Conservation (phyloP, 2,113 vertebrate genomes). For the Pseudorhombus dupliciocellatus region DNA sequence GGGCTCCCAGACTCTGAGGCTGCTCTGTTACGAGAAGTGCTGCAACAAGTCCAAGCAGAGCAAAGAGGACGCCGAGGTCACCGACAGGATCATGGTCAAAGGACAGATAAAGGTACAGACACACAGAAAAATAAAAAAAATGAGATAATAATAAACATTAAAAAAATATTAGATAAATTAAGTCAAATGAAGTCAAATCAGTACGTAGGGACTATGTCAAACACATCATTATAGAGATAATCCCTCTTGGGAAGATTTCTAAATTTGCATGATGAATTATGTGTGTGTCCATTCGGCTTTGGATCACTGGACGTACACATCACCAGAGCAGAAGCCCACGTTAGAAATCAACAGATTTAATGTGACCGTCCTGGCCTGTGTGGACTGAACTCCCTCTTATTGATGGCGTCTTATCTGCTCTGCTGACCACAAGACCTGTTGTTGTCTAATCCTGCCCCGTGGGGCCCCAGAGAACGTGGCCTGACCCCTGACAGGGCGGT, state of each 20-base stretch:
- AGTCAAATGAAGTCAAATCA: neutral
- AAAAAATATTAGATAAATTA: neutral
- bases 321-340: neutral
- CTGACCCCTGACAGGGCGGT: slow-evolving; percentile 51
- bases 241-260: too few species aligned
- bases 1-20: slow-evolving; percentile 91
- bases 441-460: slow-evolving; percentile 37
- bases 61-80: slow-evolving; percentile 89
- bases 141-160: neutral
- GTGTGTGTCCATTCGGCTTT: too few species aligned
- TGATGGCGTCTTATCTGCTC: slow-evolving; percentile 20
- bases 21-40: slow-evolving; percentile 94
- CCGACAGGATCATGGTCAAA: slow-evolving; percentile 90
- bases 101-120: slow-evolving; percentile 89
- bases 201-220: too few species aligned
- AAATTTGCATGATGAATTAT: too few species aligned
- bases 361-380: too few species aligned
- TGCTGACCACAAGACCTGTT: neutral
- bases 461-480: slow-evolving; percentile 23
- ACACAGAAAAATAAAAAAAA: neutral
- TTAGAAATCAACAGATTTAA: neutral
- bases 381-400: neutral
- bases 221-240: too few species aligned
- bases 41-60: slow-evolving; percentile 85
- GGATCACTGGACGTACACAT: too few species aligned